These are phyloP conservation scores for Gorsachius goisagi DNA, from an alignment of 2,113 vertebrate genomes.

Conservation along the genomic window DNA sequence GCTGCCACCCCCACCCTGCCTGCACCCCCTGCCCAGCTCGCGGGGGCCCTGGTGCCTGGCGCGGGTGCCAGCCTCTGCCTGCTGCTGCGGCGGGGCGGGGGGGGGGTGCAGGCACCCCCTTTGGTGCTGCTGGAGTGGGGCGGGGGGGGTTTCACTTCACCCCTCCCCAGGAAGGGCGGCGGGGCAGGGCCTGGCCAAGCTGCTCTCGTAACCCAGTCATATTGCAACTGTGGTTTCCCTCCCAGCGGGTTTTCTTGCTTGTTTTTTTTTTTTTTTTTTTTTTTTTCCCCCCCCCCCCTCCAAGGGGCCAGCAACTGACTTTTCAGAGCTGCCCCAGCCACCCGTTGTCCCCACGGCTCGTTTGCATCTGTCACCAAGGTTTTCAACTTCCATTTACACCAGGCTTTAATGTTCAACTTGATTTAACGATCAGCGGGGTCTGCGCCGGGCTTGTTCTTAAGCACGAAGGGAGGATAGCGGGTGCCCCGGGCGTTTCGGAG, in stretches of 20 bases:
- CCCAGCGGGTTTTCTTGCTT: not conserved
- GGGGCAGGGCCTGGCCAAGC: not conserved
- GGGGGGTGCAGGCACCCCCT: not conserved
- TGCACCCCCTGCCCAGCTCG: rapidly evolving
- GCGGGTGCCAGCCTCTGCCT: not conserved
- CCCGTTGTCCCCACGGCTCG: rapidly evolving
- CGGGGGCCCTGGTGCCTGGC: rapidly evolving
- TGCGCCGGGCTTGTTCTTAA: not conserved
- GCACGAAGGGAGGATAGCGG: not conserved
- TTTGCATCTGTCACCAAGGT: not conserved
- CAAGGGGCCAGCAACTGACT: not conserved
- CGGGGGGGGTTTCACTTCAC: not conserved
- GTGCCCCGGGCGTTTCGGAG: not conserved
- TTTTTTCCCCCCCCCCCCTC: no score
- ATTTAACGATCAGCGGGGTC: not conserved
- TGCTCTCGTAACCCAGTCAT: not conserved
- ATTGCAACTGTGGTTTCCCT: not conserved
- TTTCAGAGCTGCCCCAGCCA: not conserved
- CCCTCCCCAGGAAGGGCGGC: rapidly evolving
- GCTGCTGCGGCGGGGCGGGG: no score
- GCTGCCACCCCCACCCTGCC: not conserved
- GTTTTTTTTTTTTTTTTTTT: not conserved
- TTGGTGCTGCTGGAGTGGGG: not conserved
- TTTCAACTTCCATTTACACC: not conserved
- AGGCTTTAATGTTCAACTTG: rapidly evolving